phyloP scores from a whole-genome alignment of 2,797 vertebrate genomes.

The Tinamus major region DNA sequence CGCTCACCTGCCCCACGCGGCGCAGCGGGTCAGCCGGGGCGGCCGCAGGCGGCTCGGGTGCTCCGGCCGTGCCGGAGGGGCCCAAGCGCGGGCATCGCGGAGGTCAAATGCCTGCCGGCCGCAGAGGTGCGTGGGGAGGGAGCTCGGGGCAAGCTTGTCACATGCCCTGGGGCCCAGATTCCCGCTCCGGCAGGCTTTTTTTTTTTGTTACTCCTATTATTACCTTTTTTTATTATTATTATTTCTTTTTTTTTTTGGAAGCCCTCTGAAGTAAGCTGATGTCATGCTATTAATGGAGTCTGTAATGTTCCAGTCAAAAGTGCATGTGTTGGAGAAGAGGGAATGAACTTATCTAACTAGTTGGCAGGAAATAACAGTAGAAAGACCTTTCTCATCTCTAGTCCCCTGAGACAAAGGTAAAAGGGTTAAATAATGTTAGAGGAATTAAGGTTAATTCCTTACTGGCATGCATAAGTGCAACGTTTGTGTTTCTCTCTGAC shows the following conservation, averaged over 20 bases:
- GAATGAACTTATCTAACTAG: neutral
- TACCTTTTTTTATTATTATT: no score
- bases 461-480: neutral
- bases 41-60: no score
- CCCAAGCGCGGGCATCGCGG: neutral
- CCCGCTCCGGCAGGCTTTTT: no score
- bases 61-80: no score
- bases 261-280: constrained; percentile 18
- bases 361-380: neutral
- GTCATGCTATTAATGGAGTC: constrained; percentile 8
- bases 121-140: no score
- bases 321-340: neutral
- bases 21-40: no score
- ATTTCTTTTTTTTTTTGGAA: neutral
- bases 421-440: neutral
- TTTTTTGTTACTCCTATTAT: no score
- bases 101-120: no score
- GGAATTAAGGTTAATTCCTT: constrained; percentile 26
- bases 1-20: no score
- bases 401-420: neutral
- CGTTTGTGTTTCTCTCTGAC: neutral
- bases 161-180: no score
- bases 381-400: neutral
- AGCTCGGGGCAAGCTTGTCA: neutral
- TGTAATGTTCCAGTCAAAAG: neutral